phyloP scores from a whole-genome alignment of 2,113 vertebrate species.

The Rhinoptilus africanus region DNA sequence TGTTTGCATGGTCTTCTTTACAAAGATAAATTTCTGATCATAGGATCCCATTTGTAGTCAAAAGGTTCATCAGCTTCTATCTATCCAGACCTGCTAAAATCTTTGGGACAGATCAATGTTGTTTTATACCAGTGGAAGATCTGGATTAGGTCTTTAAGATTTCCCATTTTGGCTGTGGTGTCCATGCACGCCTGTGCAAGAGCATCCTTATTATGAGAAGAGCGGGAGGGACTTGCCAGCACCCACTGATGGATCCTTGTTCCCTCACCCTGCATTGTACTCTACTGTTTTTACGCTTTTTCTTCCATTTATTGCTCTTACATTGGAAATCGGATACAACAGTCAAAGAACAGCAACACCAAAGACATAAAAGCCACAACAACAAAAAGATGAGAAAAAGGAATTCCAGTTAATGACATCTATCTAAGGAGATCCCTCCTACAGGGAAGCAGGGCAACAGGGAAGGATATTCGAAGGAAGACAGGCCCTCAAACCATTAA shows the following conservation, averaged over 20 bases:
- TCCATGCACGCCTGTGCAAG: background rate
- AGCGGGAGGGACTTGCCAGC: background rate
- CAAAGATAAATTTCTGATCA: background rate
- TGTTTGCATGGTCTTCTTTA: background rate
- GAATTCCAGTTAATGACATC: background rate
- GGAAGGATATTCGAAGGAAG: background rate
- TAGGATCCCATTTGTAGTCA: background rate
- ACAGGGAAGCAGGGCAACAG: background rate
- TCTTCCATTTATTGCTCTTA: slow-evolving; percentile 13
- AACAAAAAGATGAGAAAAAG: background rate
- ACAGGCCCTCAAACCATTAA: background rate
- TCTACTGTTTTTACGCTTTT: background rate
- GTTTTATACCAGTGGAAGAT: background rate
- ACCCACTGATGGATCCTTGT: background rate
- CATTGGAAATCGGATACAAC: slow-evolving; percentile 25
- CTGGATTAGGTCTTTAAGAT: background rate
- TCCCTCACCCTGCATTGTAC: background rate
- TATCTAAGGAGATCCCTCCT: background rate
- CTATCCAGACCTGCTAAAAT: background rate
- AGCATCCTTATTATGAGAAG: background rate
- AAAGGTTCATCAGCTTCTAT: background rate
- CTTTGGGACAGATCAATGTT: background rate
- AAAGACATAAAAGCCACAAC: slow-evolving; percentile 2
- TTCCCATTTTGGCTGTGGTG: background rate
- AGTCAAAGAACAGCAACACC: background rate